These are phyloP conservation scores for Eurystomus glaucurus DNA, from an alignment of 2,797 vertebrate genomes.

Conservation along the genomic window DNA sequence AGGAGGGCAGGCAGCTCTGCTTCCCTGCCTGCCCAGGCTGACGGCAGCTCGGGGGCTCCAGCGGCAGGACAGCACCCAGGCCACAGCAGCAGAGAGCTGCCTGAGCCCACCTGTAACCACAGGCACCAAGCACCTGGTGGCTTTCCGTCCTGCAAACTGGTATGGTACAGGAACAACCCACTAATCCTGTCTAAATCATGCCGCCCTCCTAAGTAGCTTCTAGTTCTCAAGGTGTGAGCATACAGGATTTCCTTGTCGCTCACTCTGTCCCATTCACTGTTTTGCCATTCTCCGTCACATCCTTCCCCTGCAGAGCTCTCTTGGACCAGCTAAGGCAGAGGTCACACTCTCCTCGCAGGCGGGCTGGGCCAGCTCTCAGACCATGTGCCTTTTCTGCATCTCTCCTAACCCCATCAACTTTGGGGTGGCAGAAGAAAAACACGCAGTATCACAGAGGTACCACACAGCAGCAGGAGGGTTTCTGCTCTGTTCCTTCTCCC, in stretches of 20 bases:
- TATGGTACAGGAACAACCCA: not conserved
- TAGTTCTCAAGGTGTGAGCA: not conserved
- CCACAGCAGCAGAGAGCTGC: rapidly evolving
- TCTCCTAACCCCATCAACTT: not conserved
- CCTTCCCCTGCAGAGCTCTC: not conserved
- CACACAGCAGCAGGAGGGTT: not conserved
- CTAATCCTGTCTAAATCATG: not conserved
- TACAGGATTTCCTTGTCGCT: not conserved
- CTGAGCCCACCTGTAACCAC: not conserved
- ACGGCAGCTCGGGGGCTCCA: not conserved
- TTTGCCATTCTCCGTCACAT: not conserved
- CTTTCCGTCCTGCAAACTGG: not conserved
- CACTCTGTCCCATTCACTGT: not conserved
- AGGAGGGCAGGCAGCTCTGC: not conserved
- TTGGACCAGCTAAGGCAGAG: not conserved
- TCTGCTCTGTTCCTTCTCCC: not conserved
- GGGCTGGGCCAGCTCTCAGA: not conserved
- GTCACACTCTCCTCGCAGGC: rapidly evolving
- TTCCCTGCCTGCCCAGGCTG: rapidly evolving
- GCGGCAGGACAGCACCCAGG: rapidly evolving
- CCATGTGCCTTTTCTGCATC: not conserved
- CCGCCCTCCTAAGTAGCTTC: not conserved
- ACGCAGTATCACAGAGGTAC: rapidly evolving
- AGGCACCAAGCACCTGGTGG: rapidly evolving
- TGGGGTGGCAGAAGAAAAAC: not conserved